Base-by-base conservation (phyloP, 2,113 vertebrate genomes). In the Nestor notabilis region DNA sequence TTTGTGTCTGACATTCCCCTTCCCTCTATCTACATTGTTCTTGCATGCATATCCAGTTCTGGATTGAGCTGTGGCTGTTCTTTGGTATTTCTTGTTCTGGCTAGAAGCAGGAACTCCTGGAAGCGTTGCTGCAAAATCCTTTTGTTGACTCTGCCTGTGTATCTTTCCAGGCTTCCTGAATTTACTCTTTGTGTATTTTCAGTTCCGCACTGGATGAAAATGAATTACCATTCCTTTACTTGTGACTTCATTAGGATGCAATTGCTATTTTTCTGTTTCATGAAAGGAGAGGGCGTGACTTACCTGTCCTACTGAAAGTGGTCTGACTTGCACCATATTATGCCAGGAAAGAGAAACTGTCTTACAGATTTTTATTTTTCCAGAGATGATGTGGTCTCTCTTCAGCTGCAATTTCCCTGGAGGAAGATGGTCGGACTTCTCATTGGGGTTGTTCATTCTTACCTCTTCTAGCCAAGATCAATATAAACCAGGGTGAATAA, bases 381-480 rank as follows among this genome's bases (percentile, higher is more conserved):
- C 39, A 55, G 23, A 78, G 75, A 74, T 49, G 28, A 24, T 3
- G 35, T 77, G 8, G 75, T 83, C 71, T 95, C 69, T 87, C 37
- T 35, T 41, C 46, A 90, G 55, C 76, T 96, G 60, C 68, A 78
- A 12, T 92, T 95, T 64, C 56, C 76, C 50, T 47, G 64, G 55
- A 90, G 81, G 19, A 85, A 49, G n/a, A 53, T 76, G 46, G 66
- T 91, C 5, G 4, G 37, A 50, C n/a, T 77, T 93, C 58, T 90
- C 37, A 50, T 0, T 70, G 69, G 52, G 18, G 29, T 39, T 86
- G 50, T 68, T 95, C 49, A 39, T 86, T 90, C 29, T 88, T 93
- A 41, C 50, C 28, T 90, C n/a, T 65, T 83, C 4, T 15, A 81
- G 87, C 87, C 93, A 96, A 96, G 49, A 95, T 29, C 81, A 94